phyloP scores from a whole-genome alignment of 1,140 invertebrate species.

The Semibalanus balanoides region DNA sequence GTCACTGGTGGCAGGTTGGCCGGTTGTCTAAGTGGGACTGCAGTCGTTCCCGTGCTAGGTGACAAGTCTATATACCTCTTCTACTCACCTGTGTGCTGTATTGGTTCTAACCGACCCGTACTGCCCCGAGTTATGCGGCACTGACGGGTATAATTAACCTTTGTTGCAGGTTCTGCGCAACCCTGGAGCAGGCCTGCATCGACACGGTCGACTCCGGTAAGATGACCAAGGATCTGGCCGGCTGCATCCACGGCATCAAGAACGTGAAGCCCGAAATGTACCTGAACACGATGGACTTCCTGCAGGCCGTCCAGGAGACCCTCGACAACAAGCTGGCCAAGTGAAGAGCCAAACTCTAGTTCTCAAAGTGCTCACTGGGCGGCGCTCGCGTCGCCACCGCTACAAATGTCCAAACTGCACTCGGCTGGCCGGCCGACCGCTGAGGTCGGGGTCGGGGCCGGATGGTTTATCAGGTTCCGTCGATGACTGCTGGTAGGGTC shows the following conservation, averaged over 20 bases:
- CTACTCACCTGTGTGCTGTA: too few relatives aligned
- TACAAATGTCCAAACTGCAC: neutral
- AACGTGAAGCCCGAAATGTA: constrained; percentile 76
- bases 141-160: too few relatives aligned
- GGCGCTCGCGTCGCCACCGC: neutral
- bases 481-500: too few relatives aligned
- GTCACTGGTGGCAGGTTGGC: too few relatives aligned
- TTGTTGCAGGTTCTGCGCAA: constrained; percentile 5
- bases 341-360: neutral
- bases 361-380: neutral
- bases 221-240: constrained; percentile 83
- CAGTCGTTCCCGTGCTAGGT: too few relatives aligned
- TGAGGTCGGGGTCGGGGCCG: too few relatives aligned
- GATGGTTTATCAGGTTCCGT: too few relatives aligned
- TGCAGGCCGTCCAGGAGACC: constrained; percentile 90
- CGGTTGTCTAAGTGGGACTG: too few relatives aligned
- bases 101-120: too few relatives aligned
- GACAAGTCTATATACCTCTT: too few relatives aligned
- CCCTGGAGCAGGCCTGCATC: constrained; percentile 56
- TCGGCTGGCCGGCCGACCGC: too few relatives aligned
- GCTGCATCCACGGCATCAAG: constrained; percentile 60
- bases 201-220: constrained; percentile 73
- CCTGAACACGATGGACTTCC: constrained; percentile 93
- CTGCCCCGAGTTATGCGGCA: too few relatives aligned
- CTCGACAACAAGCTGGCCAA: constrained; percentile 50